phyloP scores from a whole-genome alignment of 1,140 invertebrate genomes.

The Dendrolimus kikuchii region DNA sequence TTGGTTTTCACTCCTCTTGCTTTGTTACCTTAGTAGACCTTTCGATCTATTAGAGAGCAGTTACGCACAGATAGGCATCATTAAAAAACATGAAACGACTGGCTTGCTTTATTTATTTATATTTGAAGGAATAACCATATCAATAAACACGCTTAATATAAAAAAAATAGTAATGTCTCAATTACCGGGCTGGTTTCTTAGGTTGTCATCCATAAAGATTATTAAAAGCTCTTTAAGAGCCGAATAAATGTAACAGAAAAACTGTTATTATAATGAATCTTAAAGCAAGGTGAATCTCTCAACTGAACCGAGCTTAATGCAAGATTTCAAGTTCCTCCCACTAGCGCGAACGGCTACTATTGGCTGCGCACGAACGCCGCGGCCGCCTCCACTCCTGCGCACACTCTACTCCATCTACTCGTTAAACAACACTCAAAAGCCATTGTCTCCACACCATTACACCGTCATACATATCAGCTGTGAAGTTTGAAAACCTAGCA shows the following conservation, averaged over 20 bases:
- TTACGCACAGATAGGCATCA: no score
- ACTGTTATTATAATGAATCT: constrained; percentile 42
- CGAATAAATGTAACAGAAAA: constrained; percentile 27
- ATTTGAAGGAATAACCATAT: constrained; percentile 7
- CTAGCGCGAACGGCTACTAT: constrained; percentile 39
- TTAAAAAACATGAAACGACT: no score
- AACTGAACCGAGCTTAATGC: constrained; percentile 40
- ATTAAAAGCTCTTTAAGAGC: neutral
- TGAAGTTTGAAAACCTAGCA: no score
- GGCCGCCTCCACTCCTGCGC: constrained; percentile 61
- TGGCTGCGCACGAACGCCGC: constrained; percentile 34
- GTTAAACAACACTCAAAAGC: constrained; percentile 65
- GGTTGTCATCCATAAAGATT: constrained; percentile 18
- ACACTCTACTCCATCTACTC: constrained; percentile 61
- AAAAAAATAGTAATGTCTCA: constrained; percentile 29
- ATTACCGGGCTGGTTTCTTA: constrained; percentile 20
- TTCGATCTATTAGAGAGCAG: no score
- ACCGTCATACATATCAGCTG: constrained; percentile 37
- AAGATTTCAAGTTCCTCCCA: constrained; percentile 58
- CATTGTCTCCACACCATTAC: constrained; percentile 61
- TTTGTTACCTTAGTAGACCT: no score
- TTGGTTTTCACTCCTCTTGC: no score
- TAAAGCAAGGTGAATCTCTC: constrained; percentile 33
- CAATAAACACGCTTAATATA: constrained; percentile 9
- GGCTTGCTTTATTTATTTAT: neutral